phyloP scores from a whole-genome alignment of 2,113 vertebrate species.

The Perognathus longimembris region DNA sequence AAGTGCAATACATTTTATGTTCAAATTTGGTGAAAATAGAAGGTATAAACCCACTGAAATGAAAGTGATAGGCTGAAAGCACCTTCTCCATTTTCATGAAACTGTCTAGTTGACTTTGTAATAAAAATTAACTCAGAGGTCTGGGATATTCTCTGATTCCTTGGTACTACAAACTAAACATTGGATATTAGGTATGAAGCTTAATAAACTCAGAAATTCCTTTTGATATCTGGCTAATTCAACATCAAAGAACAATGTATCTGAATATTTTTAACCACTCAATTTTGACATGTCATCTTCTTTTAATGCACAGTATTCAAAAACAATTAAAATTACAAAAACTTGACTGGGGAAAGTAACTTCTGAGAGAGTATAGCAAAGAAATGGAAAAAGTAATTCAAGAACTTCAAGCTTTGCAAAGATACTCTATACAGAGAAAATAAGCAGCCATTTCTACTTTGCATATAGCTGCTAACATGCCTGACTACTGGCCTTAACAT shows the following conservation, averaged over 20 bases:
- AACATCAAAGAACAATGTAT: background rate
- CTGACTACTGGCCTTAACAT: background rate
- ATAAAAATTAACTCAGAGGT: background rate
- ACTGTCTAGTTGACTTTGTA: background rate
- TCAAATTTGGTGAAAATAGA: background rate
- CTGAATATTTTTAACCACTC: background rate
- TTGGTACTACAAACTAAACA: background rate
- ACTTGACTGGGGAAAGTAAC: background rate
- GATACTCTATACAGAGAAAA: too few species aligned
- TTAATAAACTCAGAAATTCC: background rate
- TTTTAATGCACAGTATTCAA: background rate
- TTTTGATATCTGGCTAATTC: background rate
- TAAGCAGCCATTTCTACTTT: background rate
- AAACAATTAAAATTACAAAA: background rate
- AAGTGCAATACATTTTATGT: background rate
- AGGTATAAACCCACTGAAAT: background rate
- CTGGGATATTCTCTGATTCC: background rate
- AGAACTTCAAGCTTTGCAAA: background rate
- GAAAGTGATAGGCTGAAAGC: background rate
- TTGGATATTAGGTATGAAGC: background rate
- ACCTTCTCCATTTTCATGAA: conserved; percentile 17
- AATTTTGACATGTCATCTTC: background rate
- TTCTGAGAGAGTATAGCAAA: background rate
- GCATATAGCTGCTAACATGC: background rate
- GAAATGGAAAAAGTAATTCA: background rate